Evolutionary conservation across 2,888 invertebrate species (phyloP), one percentile per base, ranked within the genome.

Genomic region (Ashinkailepas kermadecensis): DNA sequence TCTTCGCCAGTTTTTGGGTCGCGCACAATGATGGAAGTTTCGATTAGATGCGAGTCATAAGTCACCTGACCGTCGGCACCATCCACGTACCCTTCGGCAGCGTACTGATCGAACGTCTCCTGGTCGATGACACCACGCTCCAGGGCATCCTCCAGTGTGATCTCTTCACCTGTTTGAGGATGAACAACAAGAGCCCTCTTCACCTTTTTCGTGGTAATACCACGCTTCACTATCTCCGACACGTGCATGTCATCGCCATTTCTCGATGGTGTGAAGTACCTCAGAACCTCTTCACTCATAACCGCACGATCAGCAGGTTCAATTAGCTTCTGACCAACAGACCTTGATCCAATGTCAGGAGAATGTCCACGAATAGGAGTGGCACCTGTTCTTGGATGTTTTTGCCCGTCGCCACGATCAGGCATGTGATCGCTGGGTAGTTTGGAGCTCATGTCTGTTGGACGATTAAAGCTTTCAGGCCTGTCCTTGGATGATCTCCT

Each of bases 81-180:
- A 25, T 83, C 83, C 62, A 82, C 81, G 25, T 83, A 83, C 8
- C 85, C 84, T 74, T 87, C 84, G 11, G 84, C 85, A 8, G 83
- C 83, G 21, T 85, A 84, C 15, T 90, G 90, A 83, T 89, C 92
- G 82, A 74, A 74, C 13, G 74, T 74, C 0, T 74, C 74, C 21
- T 74, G 74, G 21, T 70, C 80, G 21, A 95, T 92, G 83, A 93
- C 87, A 12, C 94, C 95, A 83, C 92, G 90, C 86, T 93, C 91
- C 84, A 94, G 91, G 7, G 96, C 96, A 81, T 93, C 92, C 87
- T 94, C 93, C 85, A 94, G 90, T 1, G 94, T 93, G 84, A 95
- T 89, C 86, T 92, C 91, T 86, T 94, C 92, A 7, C 94, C 95
- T 0, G 94, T 93, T 85, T 90, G 91, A 0, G 96, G 95, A 87